Percentiles rank a stretch among this genome's conserved stretches.
Evolutionary conservation across 2,888 invertebrate species (phyloP).

Genomic region (Drosophila borborema): DNA sequence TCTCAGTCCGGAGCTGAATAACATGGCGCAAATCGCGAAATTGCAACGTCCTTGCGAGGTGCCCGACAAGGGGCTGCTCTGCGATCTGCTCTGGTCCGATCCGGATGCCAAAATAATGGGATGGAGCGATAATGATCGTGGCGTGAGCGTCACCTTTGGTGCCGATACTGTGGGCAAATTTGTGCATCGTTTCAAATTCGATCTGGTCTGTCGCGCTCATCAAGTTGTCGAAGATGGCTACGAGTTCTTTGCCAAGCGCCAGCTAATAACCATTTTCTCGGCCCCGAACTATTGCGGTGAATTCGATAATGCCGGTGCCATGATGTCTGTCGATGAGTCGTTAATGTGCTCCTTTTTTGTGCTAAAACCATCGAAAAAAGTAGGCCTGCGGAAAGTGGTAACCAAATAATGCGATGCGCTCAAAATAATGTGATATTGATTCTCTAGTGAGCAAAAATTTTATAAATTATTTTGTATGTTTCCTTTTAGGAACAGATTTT

Average conservation of each 20-base stretch:
- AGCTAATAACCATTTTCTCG: constrained; percentile 94
- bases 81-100: constrained; percentile 98
- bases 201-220: constrained; percentile 98
- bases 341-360: constrained; percentile 95
- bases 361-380: constrained; percentile 54
- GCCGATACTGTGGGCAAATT: constrained; percentile 88
- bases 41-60: constrained; percentile 98
- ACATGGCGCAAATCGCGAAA: constrained; percentile 97
- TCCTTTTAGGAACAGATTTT: background rate
- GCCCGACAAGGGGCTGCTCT: constrained; percentile 96
- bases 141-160: constrained; percentile 99
- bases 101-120: constrained; percentile 98
- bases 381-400: constrained; percentile 50
- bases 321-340: constrained; percentile 98
- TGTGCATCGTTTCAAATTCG: constrained; percentile 96
- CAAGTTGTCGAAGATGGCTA: constrained; percentile 99
- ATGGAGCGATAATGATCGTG: constrained; percentile 99
- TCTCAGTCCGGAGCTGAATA: constrained; percentile 93
- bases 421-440: background rate
- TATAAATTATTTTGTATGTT: constrained; percentile 37
- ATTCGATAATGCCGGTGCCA: constrained; percentile 93
- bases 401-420: constrained; percentile 12
- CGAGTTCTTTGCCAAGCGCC: constrained; percentile 97
- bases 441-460: constrained; percentile 22
- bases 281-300: constrained; percentile 94